phyloP scores from a whole-genome alignment of 2,888 invertebrate species.

The Lasius fuliginosus region DNA sequence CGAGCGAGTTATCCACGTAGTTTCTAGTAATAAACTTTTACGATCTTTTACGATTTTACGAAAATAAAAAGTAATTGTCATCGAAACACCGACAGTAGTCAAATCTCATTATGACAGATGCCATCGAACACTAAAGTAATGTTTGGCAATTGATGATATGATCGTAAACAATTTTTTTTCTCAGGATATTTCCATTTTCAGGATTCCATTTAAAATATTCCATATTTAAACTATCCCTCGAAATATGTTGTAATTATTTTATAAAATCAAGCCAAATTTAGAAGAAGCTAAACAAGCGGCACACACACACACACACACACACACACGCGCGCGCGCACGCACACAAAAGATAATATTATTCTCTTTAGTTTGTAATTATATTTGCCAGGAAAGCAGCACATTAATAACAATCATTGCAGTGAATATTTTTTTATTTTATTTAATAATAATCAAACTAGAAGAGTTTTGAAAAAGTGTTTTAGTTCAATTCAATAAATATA shows the following conservation, averaged over 20 bases:
- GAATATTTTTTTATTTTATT: not conserved
- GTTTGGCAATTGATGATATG: not conserved
- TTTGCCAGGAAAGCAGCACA: not conserved
- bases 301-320: too few relatives aligned
- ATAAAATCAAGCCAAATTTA: not conserved
- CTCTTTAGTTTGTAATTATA: not conserved
- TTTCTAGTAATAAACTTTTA: conserved; percentile 28
- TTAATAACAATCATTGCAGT: not conserved
- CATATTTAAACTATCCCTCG: not conserved
- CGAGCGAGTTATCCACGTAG: not conserved
- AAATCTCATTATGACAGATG: not conserved
- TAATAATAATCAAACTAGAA: not conserved
- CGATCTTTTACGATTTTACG: not conserved
- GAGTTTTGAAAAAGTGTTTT: conserved; percentile 3
- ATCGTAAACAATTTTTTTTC: not conserved
- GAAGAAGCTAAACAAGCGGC: not conserved
- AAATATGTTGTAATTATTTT: not conserved
- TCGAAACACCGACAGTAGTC: not conserved
- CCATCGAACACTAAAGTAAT: not conserved
- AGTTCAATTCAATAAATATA: conserved; percentile 18
- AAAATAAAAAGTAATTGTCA: conserved; percentile 13
- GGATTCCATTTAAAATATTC: conserved; percentile 5
- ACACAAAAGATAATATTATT: not conserved
- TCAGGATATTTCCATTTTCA: not conserved
- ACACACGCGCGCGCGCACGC: too few relatives aligned